Evolutionary conservation across 2,113 vertebrate genomes (phyloP).

Genomic region (Manacus vitellinus): DNA sequence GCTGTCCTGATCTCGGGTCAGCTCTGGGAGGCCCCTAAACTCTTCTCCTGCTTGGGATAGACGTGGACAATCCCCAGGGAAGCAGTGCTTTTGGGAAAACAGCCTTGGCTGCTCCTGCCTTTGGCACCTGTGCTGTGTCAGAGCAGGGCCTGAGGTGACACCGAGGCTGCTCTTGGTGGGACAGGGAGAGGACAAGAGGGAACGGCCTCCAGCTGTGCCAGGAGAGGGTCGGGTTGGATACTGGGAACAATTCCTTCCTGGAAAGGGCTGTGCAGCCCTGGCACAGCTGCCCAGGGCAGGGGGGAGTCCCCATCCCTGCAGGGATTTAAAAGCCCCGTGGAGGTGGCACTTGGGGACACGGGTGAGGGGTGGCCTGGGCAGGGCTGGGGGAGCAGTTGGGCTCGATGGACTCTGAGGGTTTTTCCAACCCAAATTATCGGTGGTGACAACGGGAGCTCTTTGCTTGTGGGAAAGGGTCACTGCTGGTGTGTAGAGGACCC

Average conservation of each 20-base stretch:
- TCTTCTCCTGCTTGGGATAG: neutral
- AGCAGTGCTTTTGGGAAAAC: rapidly evolving
- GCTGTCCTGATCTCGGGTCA: neutral
- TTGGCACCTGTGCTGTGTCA: neutral
- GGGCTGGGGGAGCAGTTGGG: neutral
- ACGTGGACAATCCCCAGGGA: neutral
- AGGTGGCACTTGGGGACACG: neutral
- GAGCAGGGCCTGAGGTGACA: neutral
- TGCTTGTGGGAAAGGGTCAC: neutral
- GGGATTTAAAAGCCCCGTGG: neutral
- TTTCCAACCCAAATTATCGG: neutral
- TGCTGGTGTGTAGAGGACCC: neutral
- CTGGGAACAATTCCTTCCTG: neutral
- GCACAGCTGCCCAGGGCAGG: neutral
- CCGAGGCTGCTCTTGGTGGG: neutral
- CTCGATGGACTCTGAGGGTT: neutral
- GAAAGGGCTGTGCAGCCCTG: neutral
- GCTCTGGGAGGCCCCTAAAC: neutral
- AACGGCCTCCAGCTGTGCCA: neutral
- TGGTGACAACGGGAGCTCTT: rapidly evolving
- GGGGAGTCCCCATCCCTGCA: neutral
- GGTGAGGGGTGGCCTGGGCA: neutral
- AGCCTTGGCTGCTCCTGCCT: neutral
- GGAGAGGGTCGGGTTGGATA: neutral
- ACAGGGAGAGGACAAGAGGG: neutral